Conservation (phyloP, 1,140 invertebrate species). For the Drosophila bipectinata region DNA sequence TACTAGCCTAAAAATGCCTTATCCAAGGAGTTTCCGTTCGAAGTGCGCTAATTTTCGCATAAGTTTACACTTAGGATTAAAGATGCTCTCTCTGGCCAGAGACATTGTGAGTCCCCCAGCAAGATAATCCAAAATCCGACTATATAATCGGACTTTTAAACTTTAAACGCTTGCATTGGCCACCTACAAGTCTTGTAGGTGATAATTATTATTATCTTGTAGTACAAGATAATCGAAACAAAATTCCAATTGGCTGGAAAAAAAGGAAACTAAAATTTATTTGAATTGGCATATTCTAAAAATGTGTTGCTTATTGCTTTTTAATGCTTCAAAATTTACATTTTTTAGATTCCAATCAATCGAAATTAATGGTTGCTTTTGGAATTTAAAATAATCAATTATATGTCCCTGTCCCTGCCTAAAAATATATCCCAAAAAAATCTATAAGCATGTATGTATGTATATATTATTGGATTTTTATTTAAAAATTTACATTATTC, state of each 20-base stretch:
- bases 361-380: conserved; percentile 41
- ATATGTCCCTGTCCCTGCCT: not conserved
- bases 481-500: not conserved
- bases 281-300: conserved; percentile 55
- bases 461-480: not conserved
- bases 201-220: too few relatives aligned
- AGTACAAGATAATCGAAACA: conserved; percentile 8
- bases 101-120: conserved; percentile 73
- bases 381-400: not conserved
- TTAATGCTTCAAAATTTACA: conserved; percentile 26
- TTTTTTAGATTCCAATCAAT: conserved; percentile 3
- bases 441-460: conserved; percentile 29
- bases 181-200: too few relatives aligned
- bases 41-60: conserved; percentile 70
- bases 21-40: conserved; percentile 55
- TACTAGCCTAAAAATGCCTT: conserved; percentile 50
- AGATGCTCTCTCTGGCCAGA: conserved; percentile 78
- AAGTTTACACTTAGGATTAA: conserved; percentile 76
- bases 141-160: conserved; percentile 29
- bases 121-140: conserved; percentile 28
- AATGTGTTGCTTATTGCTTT: conserved; percentile 65
- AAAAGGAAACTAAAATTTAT: conserved; percentile 29
- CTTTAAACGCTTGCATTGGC: conserved; percentile 55
- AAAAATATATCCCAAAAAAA: not conserved
- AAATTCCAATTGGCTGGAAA: conserved; percentile 38